phyloP scores from a whole-genome alignment of 2,888 invertebrate genomes.

The Mechanitis mazaeus region DNA sequence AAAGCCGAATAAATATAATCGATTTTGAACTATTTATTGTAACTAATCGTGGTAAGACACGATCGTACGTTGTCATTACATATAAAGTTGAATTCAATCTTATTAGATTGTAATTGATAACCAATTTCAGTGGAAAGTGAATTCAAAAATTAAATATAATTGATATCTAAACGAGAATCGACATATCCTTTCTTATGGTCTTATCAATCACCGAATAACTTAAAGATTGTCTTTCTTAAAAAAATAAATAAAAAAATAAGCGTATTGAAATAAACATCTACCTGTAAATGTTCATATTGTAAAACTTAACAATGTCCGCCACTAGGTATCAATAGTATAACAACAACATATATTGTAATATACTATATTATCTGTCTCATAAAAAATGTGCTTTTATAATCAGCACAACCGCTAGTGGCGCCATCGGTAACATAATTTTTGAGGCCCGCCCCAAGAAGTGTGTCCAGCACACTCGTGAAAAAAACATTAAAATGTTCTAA shows the following conservation, averaged over 20 bases:
- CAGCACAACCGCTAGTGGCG: constrained; percentile 16
- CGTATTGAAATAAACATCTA: constrained; percentile 14
- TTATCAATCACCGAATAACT: constrained; percentile 2
- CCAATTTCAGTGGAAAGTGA: too few species aligned
- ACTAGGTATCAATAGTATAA: constrained; percentile 10
- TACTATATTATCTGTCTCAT: background rate
- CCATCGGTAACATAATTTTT: constrained; percentile 17
- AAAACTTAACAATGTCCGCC: constrained; percentile 18
- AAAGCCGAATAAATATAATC: too few species aligned
- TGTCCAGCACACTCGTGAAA: constrained; percentile 29
- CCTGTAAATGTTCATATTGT: constrained; percentile 1
- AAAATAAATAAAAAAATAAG: constrained; percentile 15
- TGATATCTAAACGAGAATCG: constrained; percentile 6
- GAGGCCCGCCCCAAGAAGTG: constrained; percentile 28
- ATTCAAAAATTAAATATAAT: too few species aligned
- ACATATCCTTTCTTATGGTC: background rate
- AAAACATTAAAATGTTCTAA: constrained; percentile 13
- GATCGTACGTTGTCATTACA: too few species aligned
- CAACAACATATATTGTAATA: background rate
- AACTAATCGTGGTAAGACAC: too few species aligned
- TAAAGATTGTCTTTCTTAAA: constrained; percentile 15
- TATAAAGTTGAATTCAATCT: too few species aligned
- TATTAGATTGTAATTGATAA: too few species aligned
- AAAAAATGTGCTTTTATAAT: background rate
- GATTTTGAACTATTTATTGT: too few species aligned